Conservation (phyloP, 2,113 vertebrate species). For the Cyprinus carpio region DNA sequence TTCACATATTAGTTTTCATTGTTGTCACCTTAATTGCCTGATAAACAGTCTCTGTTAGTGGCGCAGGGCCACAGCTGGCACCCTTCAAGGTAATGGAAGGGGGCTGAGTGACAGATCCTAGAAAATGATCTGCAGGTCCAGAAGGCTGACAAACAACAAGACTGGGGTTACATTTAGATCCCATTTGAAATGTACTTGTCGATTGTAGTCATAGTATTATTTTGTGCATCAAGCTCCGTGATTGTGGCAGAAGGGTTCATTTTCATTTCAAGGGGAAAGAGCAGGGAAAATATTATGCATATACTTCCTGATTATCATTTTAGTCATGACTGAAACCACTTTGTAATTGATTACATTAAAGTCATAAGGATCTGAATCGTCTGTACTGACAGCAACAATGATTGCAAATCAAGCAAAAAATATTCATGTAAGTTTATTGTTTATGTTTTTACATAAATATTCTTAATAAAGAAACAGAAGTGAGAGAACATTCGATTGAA, state of each 20-base stretch:
- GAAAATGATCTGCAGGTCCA: constrained; percentile 30
- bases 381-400: not conserved
- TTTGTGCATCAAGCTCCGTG: not conserved
- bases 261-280: not conserved
- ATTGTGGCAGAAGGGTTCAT: not conserved
- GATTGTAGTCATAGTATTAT: not conserved
- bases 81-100: constrained; percentile 50
- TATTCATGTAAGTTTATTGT: not conserved
- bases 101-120: constrained; percentile 55
- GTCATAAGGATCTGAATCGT: not conserved
- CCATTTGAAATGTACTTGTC: not conserved
- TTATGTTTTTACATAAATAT: constrained; percentile 18
- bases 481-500: constrained; percentile 19
- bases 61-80: constrained; percentile 52
- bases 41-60: constrained; percentile 57
- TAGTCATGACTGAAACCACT: not conserved
- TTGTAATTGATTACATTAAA: not conserved
- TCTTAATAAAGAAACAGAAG: constrained; percentile 35
- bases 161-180: not conserved
- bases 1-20: constrained; percentile 59
- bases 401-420: not conserved
- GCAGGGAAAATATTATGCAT: not conserved
- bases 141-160: not conserved
- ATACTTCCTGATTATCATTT: not conserved
- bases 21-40: constrained; percentile 58